phyloP scores from a whole-genome alignment of 1,140 invertebrate genomes.

The Muscidifurax raptorellus region DNA sequence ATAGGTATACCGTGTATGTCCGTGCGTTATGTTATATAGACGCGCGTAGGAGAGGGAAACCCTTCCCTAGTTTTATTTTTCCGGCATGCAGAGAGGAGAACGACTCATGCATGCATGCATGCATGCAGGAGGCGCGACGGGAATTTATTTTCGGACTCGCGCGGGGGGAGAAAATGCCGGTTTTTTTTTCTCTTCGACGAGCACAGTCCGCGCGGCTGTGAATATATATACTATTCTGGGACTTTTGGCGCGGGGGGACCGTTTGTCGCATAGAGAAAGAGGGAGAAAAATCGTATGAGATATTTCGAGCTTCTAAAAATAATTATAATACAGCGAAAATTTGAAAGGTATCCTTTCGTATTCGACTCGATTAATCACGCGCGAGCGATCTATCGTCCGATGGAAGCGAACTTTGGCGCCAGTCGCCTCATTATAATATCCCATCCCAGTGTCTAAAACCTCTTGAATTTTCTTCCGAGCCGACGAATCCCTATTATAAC shows the following conservation, averaged over 20 bases:
- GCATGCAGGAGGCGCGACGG: background rate
- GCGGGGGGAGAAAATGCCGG: no score
- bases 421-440: background rate
- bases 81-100: background rate
- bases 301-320: no score
- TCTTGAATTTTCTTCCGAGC: background rate
- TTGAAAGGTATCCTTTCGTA: no score
- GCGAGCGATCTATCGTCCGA: background rate
- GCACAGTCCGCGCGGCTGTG: no score
- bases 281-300: no score
- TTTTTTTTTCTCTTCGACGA: no score
- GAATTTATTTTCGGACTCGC: slow-evolving; percentile 11
- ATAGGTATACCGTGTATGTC: no score
- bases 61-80: slow-evolving; percentile 22
- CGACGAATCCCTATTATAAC: background rate
- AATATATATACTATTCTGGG: background rate
- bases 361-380: background rate
- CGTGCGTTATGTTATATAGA: background rate
- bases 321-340: no score
- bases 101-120: background rate
- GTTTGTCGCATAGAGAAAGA: no score
- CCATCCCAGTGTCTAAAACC: background rate
- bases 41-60: background rate
- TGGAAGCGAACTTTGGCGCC: background rate
- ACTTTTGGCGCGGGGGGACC: background rate